Percentiles rank a stretch among this genome's conserved stretches.
These are phyloP conservation scores for Rotaria magnacalcarata DNA, from an alignment of 2,888 invertebrate species.

Conservation along the genomic window DNA sequence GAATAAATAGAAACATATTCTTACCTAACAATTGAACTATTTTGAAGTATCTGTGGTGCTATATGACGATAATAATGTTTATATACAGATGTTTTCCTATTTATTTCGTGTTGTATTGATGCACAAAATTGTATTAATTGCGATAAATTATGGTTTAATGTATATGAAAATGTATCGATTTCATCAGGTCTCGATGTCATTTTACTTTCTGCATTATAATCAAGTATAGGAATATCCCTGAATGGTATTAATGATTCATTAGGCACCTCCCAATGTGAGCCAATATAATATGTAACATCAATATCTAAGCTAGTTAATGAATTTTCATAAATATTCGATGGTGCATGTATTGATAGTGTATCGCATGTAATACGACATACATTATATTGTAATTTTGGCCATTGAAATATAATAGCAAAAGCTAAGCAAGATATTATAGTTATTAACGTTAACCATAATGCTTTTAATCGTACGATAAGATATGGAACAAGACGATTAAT, in stretches of 20 bases:
- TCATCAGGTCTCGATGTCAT: not conserved
- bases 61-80: not conserved
- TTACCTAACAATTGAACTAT: not conserved
- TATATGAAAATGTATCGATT: not conserved
- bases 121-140: not conserved
- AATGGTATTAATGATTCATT: constrained; percentile 12
- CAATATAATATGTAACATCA: constrained; percentile 35
- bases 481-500: not conserved
- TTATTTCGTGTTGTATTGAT: not conserved
- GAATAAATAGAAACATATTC: not conserved
- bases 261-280: not conserved
- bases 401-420: not conserved
- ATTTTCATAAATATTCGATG: not conserved
- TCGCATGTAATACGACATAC: not conserved
- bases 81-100: not conserved
- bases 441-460: not conserved
- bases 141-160: not conserved
- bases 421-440: not conserved
- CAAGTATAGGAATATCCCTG: not conserved
- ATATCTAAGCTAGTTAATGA: not conserved
- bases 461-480: constrained; percentile 18
- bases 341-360: not conserved
- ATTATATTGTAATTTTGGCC: constrained; percentile 29
- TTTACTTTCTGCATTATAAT: not conserved
- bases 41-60: not conserved